phyloP scores from a whole-genome alignment of 1,140 invertebrate genomes.

The Drosophila takahashii region DNA sequence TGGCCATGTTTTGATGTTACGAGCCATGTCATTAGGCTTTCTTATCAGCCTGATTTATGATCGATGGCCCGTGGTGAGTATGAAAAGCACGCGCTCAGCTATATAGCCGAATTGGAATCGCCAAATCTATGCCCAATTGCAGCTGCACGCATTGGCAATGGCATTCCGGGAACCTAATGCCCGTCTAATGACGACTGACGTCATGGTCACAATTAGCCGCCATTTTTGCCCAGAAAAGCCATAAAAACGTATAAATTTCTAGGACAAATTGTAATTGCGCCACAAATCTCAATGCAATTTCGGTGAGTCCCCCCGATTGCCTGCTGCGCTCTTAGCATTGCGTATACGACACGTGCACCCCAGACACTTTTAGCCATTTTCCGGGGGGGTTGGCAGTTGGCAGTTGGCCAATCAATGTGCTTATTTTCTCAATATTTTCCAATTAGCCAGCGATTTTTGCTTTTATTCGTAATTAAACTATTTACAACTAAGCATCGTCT shows the following conservation, averaged over 20 bases:
- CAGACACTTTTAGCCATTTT: conserved; percentile 2
- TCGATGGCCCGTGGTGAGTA: conserved; percentile 39
- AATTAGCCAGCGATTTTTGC: conserved; percentile 71
- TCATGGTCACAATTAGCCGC: conserved; percentile 31
- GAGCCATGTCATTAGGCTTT: conserved; percentile 15
- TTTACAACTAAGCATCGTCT: conserved; percentile 62
- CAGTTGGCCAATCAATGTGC: conserved; percentile 32
- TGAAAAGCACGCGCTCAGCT: conserved; percentile 13
- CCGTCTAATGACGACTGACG: conserved; percentile 23
- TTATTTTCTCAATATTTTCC: conserved; percentile 62
- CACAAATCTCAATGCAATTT: conserved; percentile 77
- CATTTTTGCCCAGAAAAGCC: conserved; percentile 20
- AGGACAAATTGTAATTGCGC: conserved; percentile 42
- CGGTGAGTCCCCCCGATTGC: conserved; percentile 41
- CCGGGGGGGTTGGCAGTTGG: background rate
- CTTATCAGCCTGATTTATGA: conserved; percentile 56
- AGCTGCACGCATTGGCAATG: conserved; percentile 13
- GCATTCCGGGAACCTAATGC: conserved; percentile 1
- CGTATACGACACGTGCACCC: conserved; percentile 50
- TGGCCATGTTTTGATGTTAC: conserved; percentile 35
- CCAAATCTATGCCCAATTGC: background rate
- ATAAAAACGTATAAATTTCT: conserved; percentile 48
- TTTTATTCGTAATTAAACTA: conserved; percentile 69
- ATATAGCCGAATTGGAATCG: background rate
- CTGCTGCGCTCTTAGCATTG: conserved; percentile 47